A percentile compares a stretch with the other conserved stretches of the same genome.
Evolutionary conservation across 2,888 invertebrate species (phyloP).

Genomic region (Tachina fera): DNA sequence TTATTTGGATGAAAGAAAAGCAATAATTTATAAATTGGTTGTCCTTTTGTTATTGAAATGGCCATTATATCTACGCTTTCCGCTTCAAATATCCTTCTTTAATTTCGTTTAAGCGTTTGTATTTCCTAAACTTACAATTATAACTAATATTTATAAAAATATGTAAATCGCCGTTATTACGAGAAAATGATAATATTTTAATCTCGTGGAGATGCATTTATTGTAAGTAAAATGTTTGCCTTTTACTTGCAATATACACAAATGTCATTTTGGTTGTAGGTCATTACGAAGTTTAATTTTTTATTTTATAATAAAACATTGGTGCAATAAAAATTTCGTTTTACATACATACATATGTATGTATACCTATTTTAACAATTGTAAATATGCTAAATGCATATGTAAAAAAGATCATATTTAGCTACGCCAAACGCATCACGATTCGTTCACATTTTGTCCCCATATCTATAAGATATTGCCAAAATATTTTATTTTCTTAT

Average conservation of each 20-base stretch:
- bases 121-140: too few species aligned
- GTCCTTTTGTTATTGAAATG: too few species aligned
- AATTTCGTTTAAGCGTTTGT: too few species aligned
- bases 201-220: too few species aligned
- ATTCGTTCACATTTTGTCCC: too few species aligned
- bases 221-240: too few species aligned
- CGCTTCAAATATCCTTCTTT: too few species aligned
- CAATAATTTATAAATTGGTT: too few species aligned
- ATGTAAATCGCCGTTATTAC: too few species aligned
- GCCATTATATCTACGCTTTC: too few species aligned
- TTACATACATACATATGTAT: background rate
- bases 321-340: background rate
- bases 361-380: background rate
- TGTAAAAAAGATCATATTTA: background rate
- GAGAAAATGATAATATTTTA: background rate
- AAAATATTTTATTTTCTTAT: constrained; percentile 87
- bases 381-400: background rate
- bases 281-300: background rate
- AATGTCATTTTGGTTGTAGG: background rate
- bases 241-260: background rate
- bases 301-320: background rate
- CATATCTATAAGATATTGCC: constrained; percentile 86
- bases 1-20: too few species aligned
- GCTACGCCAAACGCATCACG: background rate
- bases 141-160: too few species aligned